phyloP scores from a whole-genome alignment of 1,140 invertebrate genomes.

The Lamellibrachia luymesi region DNA sequence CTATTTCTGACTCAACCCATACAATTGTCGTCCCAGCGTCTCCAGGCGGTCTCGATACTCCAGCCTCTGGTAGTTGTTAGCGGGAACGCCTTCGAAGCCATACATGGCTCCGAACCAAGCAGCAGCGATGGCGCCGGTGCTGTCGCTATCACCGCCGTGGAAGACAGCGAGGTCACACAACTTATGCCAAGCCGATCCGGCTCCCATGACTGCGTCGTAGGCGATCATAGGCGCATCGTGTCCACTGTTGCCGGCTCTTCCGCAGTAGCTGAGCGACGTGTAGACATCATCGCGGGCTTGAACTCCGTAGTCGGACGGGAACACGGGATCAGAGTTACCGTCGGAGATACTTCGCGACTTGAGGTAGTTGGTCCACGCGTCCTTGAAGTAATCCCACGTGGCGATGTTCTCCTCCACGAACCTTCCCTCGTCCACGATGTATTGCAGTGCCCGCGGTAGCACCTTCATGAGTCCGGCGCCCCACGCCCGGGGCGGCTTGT shows the following conservation, averaged over 20 bases:
- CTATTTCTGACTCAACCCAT: background rate
- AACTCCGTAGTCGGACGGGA: slow-evolving; percentile 44
- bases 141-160: slow-evolving; percentile 54
- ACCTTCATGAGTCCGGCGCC: slow-evolving; percentile 42
- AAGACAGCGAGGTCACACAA: slow-evolving; percentile 49
- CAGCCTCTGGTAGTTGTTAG: slow-evolving; percentile 34
- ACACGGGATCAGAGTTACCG: slow-evolving; percentile 37
- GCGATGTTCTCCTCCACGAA: slow-evolving; percentile 44
- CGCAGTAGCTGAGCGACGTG: slow-evolving; percentile 42
- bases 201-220: slow-evolving; percentile 51
- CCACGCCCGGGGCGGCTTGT: slow-evolving; percentile 42
- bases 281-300: slow-evolving; percentile 50
- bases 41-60: slow-evolving; percentile 4
- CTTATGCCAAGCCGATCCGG: slow-evolving; percentile 43
- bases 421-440: slow-evolving; percentile 36
- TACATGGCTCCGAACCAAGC: slow-evolving; percentile 52
- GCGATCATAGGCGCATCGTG: slow-evolving; percentile 56
- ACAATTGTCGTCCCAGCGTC: background rate
- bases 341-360: slow-evolving; percentile 36
- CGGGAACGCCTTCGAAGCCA: slow-evolving; percentile 47
- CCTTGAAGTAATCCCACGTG: slow-evolving; percentile 45
- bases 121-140: slow-evolving; percentile 53
- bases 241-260: slow-evolving; percentile 52
- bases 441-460: slow-evolving; percentile 36
- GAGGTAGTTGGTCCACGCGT: slow-evolving; percentile 48